Conservation (phyloP, 2,888 invertebrate species). For the Dicyrtomina minuta region DNA sequence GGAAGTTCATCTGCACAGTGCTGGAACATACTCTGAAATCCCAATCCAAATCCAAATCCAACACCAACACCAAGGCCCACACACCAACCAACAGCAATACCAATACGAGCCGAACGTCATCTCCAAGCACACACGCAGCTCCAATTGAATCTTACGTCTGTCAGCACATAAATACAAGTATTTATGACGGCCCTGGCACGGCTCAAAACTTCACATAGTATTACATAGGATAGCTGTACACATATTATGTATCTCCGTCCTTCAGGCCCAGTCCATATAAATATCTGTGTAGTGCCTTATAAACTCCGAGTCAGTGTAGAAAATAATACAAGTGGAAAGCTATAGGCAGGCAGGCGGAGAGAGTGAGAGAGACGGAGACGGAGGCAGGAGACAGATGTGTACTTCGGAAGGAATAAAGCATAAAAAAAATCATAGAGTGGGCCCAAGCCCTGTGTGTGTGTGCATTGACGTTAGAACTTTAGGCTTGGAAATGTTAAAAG, state of each 20-base stretch:
- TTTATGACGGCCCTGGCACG: too few relatives aligned
- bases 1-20: too few relatives aligned
- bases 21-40: too few relatives aligned
- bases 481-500: conserved; percentile 1
- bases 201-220: too few relatives aligned
- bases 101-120: too few relatives aligned
- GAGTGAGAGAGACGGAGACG: background rate
- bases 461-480: background rate
- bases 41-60: too few relatives aligned
- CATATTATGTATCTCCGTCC: too few relatives aligned
- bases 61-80: background rate
- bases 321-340: background rate
- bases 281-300: too few relatives aligned
- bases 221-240: too few relatives aligned
- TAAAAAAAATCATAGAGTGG: background rate
- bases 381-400: conserved; percentile 4
- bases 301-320: background rate
- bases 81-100: background rate
- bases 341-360: too few relatives aligned
- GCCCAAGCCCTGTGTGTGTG: background rate
- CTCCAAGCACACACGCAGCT: background rate
- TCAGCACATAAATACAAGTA: too few relatives aligned
- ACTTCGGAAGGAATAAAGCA: conserved; percentile 3
- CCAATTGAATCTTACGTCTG: background rate
- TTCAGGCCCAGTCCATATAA: too few relatives aligned